phyloP scores from a whole-genome alignment of 1,140 invertebrate species.

The Pseudomyrmex dendroicus region DNA sequence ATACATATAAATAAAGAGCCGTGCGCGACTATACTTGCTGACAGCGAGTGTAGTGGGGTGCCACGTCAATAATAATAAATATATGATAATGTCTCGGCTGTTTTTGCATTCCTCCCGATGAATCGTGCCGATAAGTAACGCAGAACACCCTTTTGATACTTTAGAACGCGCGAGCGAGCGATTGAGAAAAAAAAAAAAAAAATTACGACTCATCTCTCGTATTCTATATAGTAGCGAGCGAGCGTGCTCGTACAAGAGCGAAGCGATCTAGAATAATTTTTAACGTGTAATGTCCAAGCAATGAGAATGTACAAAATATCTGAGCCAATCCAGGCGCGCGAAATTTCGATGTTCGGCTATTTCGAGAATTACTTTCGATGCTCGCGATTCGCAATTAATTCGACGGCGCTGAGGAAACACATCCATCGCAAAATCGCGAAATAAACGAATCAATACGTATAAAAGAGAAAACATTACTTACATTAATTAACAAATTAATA shows the following conservation, averaged over 20 bases:
- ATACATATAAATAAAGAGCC: not conserved
- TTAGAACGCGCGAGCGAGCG: conserved; percentile 25
- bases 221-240: conserved; percentile 17
- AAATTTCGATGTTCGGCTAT: conserved; percentile 49
- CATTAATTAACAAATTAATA: not conserved
- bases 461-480: not conserved
- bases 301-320: conserved; percentile 53
- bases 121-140: conserved; percentile 52
- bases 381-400: conserved; percentile 41
- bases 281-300: conserved; percentile 51
- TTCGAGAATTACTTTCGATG: conserved; percentile 31
- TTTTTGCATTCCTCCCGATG: conserved; percentile 45
- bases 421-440: not conserved
- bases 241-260: conserved; percentile 32
- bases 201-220: conserved; percentile 19
- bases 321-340: conserved; percentile 35
- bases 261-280: conserved; percentile 59
- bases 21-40: conserved; percentile 15
- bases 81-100: conserved; percentile 53
- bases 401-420: not conserved
- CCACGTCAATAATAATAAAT: conserved; percentile 48
- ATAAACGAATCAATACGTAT: not conserved
- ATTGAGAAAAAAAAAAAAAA: conserved; percentile 32
- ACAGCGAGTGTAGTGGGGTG: conserved; percentile 1
- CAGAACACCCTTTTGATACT: conserved; percentile 55